phyloP scores from a whole-genome alignment of 1,140 invertebrate species.

The Trichogramma pretiosum region DNA sequence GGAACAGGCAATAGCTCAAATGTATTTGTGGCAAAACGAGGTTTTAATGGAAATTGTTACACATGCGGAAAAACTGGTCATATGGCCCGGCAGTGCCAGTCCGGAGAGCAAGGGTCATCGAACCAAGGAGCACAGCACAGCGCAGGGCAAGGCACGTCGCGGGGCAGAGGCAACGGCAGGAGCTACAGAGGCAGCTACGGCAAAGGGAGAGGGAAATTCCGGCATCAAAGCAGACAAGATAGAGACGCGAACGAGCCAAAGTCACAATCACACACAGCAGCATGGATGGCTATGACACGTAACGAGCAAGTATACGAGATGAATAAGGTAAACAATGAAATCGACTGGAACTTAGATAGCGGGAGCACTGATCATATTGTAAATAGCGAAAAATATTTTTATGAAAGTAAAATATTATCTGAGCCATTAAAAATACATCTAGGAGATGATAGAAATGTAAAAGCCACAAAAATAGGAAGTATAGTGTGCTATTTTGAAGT shows the following conservation, averaged over 20 bases:
- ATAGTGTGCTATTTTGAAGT: background rate
- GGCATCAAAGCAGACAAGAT: background rate
- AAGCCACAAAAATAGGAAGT: background rate
- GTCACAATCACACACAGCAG: background rate
- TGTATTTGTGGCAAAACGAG: background rate
- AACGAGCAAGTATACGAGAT: background rate
- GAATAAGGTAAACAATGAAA: background rate
- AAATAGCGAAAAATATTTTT: background rate
- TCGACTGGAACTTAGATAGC: constrained; percentile 1
- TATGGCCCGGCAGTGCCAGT: background rate
- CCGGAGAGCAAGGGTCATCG: too few relatives aligned
- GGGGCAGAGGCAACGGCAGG: background rate
- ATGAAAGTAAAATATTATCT: background rate
- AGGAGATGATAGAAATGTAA: background rate
- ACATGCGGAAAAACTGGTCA: background rate
- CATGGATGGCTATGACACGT: constrained; percentile 5
- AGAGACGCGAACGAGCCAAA: background rate
- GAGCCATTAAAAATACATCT: background rate
- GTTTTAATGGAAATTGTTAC: background rate
- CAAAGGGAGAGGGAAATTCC: background rate
- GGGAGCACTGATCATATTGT: background rate
- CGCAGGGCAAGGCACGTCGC: background rate
- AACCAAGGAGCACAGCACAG: background rate
- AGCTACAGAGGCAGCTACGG: background rate
- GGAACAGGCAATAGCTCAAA: background rate